Conservation (phyloP, 2,797 vertebrate species). For the Falco cherrug region DNA sequence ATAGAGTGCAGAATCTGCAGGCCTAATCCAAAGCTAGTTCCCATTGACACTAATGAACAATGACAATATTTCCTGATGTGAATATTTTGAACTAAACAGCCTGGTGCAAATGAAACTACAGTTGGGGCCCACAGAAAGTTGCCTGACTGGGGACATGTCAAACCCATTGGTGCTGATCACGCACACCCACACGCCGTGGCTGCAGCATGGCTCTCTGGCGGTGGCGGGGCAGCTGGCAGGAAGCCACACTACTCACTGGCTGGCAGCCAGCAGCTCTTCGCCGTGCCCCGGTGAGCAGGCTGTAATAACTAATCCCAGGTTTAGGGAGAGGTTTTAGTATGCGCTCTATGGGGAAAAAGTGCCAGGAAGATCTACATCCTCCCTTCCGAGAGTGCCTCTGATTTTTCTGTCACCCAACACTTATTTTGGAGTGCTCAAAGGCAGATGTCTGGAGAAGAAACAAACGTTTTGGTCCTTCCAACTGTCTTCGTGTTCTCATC, state of each 20-base stretch:
- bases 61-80: background rate
- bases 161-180: background rate
- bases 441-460: background rate
- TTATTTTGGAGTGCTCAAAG: background rate
- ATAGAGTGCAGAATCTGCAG: background rate
- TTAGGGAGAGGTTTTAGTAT: background rate
- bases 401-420: background rate
- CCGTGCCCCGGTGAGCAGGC: background rate
- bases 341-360: background rate
- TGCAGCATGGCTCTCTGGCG: background rate
- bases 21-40: background rate
- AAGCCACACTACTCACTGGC: background rate
- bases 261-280: background rate
- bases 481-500: background rate
- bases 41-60: background rate
- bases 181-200: fast-evolving
- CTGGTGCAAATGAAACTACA: background rate
- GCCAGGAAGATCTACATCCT: background rate
- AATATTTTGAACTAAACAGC: background rate
- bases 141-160: background rate
- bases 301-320: background rate
- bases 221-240: background rate
- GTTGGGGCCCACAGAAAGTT: background rate
- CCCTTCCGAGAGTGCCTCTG: background rate
- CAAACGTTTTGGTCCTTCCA: background rate